A percentile compares a stretch with the other conserved stretches of the same genome.
Conservation (phyloP, 2,113 vertebrate genomes). For the Perca schrenkii region DNA sequence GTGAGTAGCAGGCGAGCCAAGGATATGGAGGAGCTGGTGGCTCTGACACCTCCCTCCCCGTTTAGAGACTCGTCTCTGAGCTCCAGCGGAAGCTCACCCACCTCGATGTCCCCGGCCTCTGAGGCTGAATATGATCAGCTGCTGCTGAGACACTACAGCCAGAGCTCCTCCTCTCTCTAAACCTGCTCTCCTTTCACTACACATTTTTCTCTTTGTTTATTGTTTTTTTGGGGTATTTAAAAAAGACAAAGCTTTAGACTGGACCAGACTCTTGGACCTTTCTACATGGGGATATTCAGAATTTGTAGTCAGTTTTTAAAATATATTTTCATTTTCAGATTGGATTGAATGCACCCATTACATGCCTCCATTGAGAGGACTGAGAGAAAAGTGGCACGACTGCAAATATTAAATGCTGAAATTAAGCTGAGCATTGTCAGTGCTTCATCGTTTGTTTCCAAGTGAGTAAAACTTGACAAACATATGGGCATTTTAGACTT, state of each 20-base stretch:
- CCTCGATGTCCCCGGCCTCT: constrained; percentile 90
- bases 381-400: background rate
- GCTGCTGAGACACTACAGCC: constrained; percentile 95
- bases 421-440: constrained; percentile 1
- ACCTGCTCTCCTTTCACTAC: background rate
- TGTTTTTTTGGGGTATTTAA: constrained; percentile 8
- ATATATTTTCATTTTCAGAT: constrained; percentile 19
- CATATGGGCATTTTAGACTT: constrained; percentile 58
- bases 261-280: constrained; percentile 58
- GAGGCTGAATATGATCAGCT: constrained; percentile 94
- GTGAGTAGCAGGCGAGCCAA: constrained; percentile 82
- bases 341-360: constrained; percentile 24
- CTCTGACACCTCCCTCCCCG: constrained; percentile 95
- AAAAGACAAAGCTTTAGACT: constrained; percentile 12
- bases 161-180: constrained; percentile 98
- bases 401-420: constrained; percentile 13
- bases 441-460: constrained; percentile 21
- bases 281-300: constrained; percentile 34
- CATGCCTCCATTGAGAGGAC: constrained; percentile 6
- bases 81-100: constrained; percentile 90
- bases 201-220: background rate
- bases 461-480: constrained; percentile 9
- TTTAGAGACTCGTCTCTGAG: constrained; percentile 95
- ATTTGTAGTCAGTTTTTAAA: constrained; percentile 30
- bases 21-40: constrained; percentile 89